These are phyloP conservation scores for Nycticorax nycticorax DNA, from an alignment of 2,113 vertebrate species.

Conservation along the genomic window DNA sequence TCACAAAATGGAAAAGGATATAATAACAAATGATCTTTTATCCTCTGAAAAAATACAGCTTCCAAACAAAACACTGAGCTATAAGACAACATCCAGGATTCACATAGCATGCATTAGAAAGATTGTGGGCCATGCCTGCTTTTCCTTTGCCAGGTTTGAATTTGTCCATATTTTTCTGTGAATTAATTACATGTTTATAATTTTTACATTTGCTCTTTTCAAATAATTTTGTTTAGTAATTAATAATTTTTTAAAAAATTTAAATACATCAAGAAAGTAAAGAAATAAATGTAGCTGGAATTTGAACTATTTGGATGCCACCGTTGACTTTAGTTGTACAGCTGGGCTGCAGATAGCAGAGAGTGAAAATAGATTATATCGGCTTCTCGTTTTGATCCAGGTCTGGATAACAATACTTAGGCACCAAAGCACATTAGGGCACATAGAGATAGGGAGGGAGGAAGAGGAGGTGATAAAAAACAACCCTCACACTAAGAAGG, in stretches of 20 bases:
- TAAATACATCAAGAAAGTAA: background rate
- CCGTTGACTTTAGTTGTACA: background rate
- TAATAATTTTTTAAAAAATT: background rate
- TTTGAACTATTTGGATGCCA: background rate
- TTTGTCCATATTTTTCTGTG: background rate
- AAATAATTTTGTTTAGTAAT: background rate
- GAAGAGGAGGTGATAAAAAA: background rate
- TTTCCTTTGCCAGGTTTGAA: background rate
- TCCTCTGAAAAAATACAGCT: background rate
- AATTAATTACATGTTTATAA: background rate
- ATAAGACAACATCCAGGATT: background rate
- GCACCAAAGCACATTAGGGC: slow-evolving; percentile 27
- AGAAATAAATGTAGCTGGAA: background rate
- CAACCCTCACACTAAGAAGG: background rate
- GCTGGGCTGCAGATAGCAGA: background rate
- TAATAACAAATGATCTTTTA: background rate
- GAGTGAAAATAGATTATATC: slow-evolving; percentile 27
- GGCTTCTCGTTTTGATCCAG: slow-evolving; percentile 4
- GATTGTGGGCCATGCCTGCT: background rate
- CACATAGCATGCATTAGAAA: background rate
- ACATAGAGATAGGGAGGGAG: background rate
- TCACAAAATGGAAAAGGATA: background rate
- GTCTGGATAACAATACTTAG: slow-evolving; percentile 13
- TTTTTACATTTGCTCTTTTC: background rate
- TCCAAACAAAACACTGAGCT: background rate